Evolutionary conservation across 2,113 vertebrate species (phyloP).

Genomic region (Limnothrissa miodon): DNA sequence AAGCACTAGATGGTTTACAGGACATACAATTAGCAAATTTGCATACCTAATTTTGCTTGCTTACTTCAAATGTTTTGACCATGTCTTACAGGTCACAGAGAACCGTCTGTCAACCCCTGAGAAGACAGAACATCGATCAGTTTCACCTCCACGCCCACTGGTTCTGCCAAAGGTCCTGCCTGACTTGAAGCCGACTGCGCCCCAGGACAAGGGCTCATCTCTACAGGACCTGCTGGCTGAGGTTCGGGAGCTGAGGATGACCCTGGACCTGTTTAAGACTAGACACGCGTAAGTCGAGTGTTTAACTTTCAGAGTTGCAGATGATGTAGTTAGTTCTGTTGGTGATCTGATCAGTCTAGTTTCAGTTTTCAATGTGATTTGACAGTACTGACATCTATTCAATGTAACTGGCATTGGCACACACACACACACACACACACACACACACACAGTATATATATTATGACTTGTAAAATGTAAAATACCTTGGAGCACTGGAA

Average conservation of each 20-base stretch:
- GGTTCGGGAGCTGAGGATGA: slow-evolving; percentile 68
- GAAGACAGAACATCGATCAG: slow-evolving; percentile 42
- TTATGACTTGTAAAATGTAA: no score
- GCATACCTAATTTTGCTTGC: no score
- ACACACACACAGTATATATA: no score
- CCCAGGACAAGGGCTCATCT: slow-evolving; percentile 43
- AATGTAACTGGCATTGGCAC: no score
- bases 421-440: no score
- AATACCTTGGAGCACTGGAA: no score
- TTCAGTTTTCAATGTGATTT: no score
- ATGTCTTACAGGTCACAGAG: slow-evolving; percentile 56
- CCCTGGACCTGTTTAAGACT: slow-evolving; percentile 65
- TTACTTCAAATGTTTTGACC: background rate
- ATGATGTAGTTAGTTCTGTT: background rate
- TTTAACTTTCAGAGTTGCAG: background rate
- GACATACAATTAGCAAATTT: no score
- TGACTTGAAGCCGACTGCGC: slow-evolving; percentile 31
- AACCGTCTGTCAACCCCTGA: slow-evolving; percentile 40
- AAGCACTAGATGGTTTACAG: no score
- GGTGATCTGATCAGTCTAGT: no score
- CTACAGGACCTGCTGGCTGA: slow-evolving; percentile 61
- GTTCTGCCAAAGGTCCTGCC: slow-evolving; percentile 16
- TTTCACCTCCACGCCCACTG: slow-evolving; percentile 37
- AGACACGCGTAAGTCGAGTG: slow-evolving; percentile 62
- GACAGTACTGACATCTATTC: background rate